Evolutionary conservation across 2,113 vertebrate genomes (phyloP), one percentile per base, ranked within the genome.

Genomic region (Periophthalmus modestus): DNA sequence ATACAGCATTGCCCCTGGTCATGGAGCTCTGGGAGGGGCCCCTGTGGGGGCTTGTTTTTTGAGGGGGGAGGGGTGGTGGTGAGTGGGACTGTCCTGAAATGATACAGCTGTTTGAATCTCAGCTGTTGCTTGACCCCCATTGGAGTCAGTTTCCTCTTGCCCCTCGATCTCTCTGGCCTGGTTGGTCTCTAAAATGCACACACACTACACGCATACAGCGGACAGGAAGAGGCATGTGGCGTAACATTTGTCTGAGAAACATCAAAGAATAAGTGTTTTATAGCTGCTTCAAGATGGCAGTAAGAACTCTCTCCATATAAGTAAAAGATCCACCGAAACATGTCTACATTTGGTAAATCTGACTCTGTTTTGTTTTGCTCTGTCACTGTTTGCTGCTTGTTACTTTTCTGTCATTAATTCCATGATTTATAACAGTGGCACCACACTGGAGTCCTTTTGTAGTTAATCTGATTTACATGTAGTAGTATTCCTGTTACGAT

Each of bases 31-130:
- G 75, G 59, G 39, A 43, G 39, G 39, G 66, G 57, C 36, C 70
- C n/a, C 80, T 82, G 79, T 86, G 81, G 77, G 81, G 83, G 85
- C 78, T 88, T 79, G 50, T 78, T 85, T 61, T 75, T 83, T 83
- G 82, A 71, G 75, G 19, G 21, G 48, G 21, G 80, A 39, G 4
- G 18, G 69, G 62, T 62, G 48, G 36, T 15, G 69, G 62, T 62
- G 48, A 16, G 80, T 2, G 68, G n/a, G 73, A 23, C 54, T 69
- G 71, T 67, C 62, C 65, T 82, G 83, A 92, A 87, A 83, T 76
- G 78, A 89, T 92, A 88, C 91, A 93, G 91, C 92, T 93, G 91
- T 91, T 93, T 92, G 78, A 86, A 67, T 80, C 85, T 88, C 91
- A 92, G 93, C 93, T 94, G 92, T 92, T 93, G 89, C 81, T 82